Evolutionary conservation across 2,888 invertebrate genomes (phyloP), one percentile per base, ranked within the genome.

Genomic region (Steinernema carpocapsae): DNA sequence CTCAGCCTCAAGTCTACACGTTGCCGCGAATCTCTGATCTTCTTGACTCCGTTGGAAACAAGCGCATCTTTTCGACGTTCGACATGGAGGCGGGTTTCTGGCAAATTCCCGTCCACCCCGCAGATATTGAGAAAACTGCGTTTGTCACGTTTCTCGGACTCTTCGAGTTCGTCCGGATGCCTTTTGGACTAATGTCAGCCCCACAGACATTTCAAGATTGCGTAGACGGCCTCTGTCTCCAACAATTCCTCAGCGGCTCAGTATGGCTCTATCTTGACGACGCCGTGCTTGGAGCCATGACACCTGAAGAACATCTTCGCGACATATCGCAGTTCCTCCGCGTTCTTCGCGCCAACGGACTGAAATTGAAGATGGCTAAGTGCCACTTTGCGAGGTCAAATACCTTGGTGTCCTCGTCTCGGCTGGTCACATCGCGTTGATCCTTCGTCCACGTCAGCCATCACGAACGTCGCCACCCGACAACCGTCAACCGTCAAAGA

Each of bases 181-280:
- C 82, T 0, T 79, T 82, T 56, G 82, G 82, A 0, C 19, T 82
- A 0, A 74, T 75, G 10, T 74, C 76, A 0, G 74, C 79, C 0
- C 80, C 82, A 0, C 45, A 56, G 4, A 51, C 51, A 6, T 51
- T 51, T 19, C 51, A 51, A 51, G n/a, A 19, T n/a, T 6, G 12
- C 17, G n/a, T 51, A 19, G 51, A 51, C 7, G 17, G n/a, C 17
- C 6, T 51, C 17, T 6, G 19, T 4, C 51, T 10, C 14, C 19
- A 51, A 17, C 19, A 17, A 19, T 17, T 19, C 12, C 14, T 4
- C 17, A 51, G n/a, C 51, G 7, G 7, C 51, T 51, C 43, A 43
- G 14, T 43, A 14, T 43, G 7, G 10, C 10, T 43, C 10, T 43
- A 43, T 43, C 43, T 43, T 43, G 43, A 43, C 43, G 43, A 43